Evolutionary conservation across 2,113 vertebrate genomes (phyloP), one percentile per base, ranked within the genome.

Genomic region (Ia io): DNA sequence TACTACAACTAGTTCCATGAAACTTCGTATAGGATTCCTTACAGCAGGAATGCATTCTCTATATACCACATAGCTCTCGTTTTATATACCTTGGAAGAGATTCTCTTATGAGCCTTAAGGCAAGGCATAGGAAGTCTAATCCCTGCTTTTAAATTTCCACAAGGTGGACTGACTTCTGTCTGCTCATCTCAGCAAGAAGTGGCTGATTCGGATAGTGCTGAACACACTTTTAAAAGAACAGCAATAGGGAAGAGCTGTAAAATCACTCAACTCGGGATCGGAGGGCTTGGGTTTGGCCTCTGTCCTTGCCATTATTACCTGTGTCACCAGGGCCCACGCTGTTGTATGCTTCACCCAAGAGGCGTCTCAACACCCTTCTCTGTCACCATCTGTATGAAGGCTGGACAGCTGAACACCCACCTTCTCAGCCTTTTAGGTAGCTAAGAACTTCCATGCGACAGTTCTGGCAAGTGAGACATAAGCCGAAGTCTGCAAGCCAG

Each of bases 81-180:
- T 91, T 85, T 89, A 91, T 2, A 37, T 37, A 87, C 92, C 18
- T 63, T 80, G 59, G 70, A 94, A n/a, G 70, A 94, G 59, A 53
- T 87, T 71, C n/a, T 90, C 84, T 67, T 18, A 84, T 47, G 63
- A 89, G 49, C 13, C 44, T 74, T 53, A 86, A 90, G 65, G 53
- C 74, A 87, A 76, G 59, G n/a, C 74, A 90, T 0, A 67, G 56
- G 25, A 86, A 91, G 86, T 84, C 25, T 59, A 89, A 71, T 93
- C 28, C 49, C 51, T 76, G n/a, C 37, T 78, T 93, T 65, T 25
- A 78, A 84, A 79, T 84, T 67, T 87, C 80, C 67, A 25, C 77
- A 80, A 69, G 37, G 28, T 40, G 63, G 67, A 89, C 37, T 90
- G 83, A 90, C 44, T 67, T 84, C 84, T 86, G 65, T 18, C 49